Base-by-base conservation (phyloP, 92 coral and sea anemone species). In the Porites cylindrica region DNA sequence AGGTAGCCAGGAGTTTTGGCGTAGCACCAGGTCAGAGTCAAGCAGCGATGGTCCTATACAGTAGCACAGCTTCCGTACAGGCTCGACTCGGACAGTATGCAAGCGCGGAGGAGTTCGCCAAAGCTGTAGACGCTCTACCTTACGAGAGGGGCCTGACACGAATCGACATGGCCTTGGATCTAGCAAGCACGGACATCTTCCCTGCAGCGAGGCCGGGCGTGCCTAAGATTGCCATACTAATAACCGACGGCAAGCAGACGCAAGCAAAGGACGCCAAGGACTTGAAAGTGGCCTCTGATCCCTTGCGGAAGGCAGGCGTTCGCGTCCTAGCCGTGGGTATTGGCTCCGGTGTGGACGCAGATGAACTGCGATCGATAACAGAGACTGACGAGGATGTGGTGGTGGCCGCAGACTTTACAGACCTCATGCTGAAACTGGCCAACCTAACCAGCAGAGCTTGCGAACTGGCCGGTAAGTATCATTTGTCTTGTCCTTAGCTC, bases 321-420 rank as follows among this genome's bases (percentile, higher is more conserved):
- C 82, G 70, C 2, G 61, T 77, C 47, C 29, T 77, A 20, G 82
- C 53, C 19, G 62, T 85, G 78, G 89, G 89, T n/a, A 71, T 85
- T 43, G 89, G 89, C 20, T 51, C 77, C 21, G 68, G 59, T 18
- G 89, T 85, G 54, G 89, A 85, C 47, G 24, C 63, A 77, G 43
- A 69, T 14, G 82, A 85, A 66, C 77, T 85, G 18, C 50, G 84
- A 32, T 74, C 77, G 13, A 85, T 85, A 76, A 82, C 79, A 7
- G 54, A 77, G 51, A 53, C 70, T 66, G 70, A 66, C 70, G 70
- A 66, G 70, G 70, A 66, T 23, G 70, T 66, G 7, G 21, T 66
- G 8, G 21, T 66, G 70, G 70, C 70, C 21, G 70, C 20, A 8
- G 70, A 66, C 70, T 66, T 8, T 13, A 7, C 12, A 7, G 75